phyloP scores from a whole-genome alignment of 2,888 invertebrate species.

The Metellina segmentata region DNA sequence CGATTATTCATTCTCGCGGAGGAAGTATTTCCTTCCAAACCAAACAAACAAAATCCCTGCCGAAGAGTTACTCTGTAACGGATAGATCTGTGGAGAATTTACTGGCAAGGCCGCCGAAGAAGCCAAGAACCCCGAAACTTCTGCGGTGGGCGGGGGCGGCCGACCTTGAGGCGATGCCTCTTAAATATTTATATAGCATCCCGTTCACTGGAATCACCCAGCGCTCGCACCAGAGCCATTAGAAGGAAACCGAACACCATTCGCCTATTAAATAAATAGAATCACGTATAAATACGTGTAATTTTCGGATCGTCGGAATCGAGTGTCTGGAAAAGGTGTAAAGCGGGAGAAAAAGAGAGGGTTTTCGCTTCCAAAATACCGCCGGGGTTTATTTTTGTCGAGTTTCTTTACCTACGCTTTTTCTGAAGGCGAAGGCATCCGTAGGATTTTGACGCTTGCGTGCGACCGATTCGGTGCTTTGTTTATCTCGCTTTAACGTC shows the following conservation, averaged over 20 bases:
- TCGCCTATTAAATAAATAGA: slow-evolving; percentile 17
- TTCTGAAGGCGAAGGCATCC: neutral
- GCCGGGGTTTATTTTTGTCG: slow-evolving; percentile 51
- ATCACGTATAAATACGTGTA: neutral
- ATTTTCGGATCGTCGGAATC: neutral
- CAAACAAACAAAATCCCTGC: neutral
- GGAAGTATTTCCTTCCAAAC: neutral
- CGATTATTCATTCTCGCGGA: neutral
- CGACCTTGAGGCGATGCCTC: slow-evolving; percentile 64
- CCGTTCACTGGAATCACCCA: neutral
- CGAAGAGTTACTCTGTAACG: slow-evolving; percentile 27
- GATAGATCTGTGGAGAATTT: slow-evolving; percentile 46
- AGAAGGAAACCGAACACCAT: neutral
- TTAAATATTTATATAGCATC: slow-evolving; percentile 58
- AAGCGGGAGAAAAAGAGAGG: slow-evolving; percentile 21
- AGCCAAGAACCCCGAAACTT: slow-evolving; percentile 56
- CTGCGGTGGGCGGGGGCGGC: slow-evolving; percentile 58
- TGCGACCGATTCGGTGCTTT: neutral
- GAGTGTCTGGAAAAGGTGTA: slow-evolving; percentile 26
- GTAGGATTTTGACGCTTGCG: neutral
- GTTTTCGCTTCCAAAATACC: slow-evolving; percentile 44
- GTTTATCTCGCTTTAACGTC: neutral
- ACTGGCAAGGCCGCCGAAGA: slow-evolving; percentile 28
- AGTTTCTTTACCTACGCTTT: slow-evolving; percentile 48
- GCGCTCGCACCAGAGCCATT: neutral